phyloP scores from a whole-genome alignment of 2,113 vertebrate species.

The Amblyornis subalaris region DNA sequence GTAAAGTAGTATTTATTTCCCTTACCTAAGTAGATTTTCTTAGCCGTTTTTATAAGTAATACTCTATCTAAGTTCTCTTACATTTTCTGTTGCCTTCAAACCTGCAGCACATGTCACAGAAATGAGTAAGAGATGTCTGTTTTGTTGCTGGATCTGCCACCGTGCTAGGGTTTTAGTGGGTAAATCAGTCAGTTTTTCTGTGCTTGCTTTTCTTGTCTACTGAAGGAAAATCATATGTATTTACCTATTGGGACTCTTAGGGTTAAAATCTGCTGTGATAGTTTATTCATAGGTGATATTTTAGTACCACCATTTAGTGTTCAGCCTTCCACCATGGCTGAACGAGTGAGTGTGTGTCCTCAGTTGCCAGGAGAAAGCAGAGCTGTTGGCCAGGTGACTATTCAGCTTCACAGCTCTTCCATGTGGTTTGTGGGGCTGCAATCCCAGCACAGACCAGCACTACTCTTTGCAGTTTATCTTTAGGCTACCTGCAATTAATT shows the following conservation, averaged over 20 bases:
- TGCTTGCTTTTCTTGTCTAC: background rate
- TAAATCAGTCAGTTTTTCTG: background rate
- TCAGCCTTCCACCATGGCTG: background rate
- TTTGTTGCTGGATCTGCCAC: background rate
- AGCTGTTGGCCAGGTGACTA: background rate
- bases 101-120: background rate
- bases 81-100: background rate
- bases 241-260: background rate
- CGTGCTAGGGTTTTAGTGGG: background rate
- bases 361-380: background rate
- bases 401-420: background rate
- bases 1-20: background rate
- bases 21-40: background rate
- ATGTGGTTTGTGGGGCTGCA: background rate
- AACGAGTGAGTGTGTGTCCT: background rate
- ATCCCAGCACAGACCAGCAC: background rate
- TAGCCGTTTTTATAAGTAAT: background rate
- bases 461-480: background rate
- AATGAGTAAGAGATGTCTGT: background rate
- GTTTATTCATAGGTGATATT: background rate
- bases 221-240: background rate
- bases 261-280: background rate
- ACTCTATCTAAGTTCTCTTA: background rate
- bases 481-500: background rate
- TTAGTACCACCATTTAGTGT: background rate